Conservation (phyloP, 2,888 invertebrate species). For the Agriotes lineatus region DNA sequence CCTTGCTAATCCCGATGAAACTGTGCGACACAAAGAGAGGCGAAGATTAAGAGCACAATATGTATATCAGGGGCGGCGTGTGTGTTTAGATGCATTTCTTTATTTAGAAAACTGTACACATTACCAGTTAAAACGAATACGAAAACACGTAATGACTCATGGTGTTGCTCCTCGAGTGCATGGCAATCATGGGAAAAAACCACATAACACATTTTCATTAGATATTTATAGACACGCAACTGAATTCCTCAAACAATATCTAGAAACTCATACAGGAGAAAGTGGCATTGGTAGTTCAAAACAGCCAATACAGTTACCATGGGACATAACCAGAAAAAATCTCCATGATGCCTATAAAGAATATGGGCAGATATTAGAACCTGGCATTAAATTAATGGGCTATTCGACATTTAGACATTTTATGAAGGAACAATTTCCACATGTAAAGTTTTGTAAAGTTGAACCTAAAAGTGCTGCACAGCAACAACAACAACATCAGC, state of each 20-base stretch:
- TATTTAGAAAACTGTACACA: slow-evolving; percentile 85
- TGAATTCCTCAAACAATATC: slow-evolving; percentile 80
- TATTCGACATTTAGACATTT: slow-evolving; percentile 85
- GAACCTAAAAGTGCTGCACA: slow-evolving; percentile 71
- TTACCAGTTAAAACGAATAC: slow-evolving; percentile 81
- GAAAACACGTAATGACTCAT: slow-evolving; percentile 83
- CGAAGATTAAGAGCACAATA: slow-evolving; percentile 81
- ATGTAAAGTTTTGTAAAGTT: slow-evolving; percentile 76
- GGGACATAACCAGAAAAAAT: slow-evolving; percentile 76
- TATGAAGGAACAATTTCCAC: slow-evolving; percentile 85
- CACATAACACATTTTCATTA: slow-evolving; percentile 83
- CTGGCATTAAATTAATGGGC: slow-evolving; percentile 81
- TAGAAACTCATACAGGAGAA: slow-evolving; percentile 74
- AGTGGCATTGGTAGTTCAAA: slow-evolving; percentile 69
- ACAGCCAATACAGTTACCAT: slow-evolving; percentile 68
- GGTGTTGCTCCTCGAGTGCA: slow-evolving; percentile 84
- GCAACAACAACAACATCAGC: slow-evolving; percentile 66
- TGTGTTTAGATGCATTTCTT: slow-evolving; percentile 82
- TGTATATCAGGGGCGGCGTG: slow-evolving; percentile 82
- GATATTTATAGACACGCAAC: slow-evolving; percentile 85
- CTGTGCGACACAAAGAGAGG: slow-evolving; percentile 79
- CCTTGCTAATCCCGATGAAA: slow-evolving; percentile 79
- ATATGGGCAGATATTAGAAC: slow-evolving; percentile 78
- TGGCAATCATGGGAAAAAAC: slow-evolving; percentile 84
- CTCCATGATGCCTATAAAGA: slow-evolving; percentile 81